These are phyloP conservation scores for Smutsia gigantea DNA, from an alignment of 2,797 vertebrate species.

Conservation along the genomic window DNA sequence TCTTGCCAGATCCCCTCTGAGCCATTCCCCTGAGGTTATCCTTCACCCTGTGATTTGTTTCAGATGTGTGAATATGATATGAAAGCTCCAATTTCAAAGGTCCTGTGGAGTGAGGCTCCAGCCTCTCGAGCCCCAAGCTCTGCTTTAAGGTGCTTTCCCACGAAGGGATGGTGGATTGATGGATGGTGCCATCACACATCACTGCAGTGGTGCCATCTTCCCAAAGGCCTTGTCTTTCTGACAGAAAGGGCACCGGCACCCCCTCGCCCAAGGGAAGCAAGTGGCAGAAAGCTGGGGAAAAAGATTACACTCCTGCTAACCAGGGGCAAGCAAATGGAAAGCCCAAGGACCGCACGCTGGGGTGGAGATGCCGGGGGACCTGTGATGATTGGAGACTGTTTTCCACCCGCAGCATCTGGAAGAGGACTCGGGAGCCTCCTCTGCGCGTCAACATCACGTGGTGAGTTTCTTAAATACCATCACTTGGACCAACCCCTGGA, in stretches of 20 bases:
- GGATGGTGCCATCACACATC: not conserved
- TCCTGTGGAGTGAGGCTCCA: not conserved
- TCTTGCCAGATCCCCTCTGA: slow-evolving; percentile 47
- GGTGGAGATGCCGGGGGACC: not conserved
- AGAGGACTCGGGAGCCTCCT: not conserved
- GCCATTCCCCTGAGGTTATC: not conserved
- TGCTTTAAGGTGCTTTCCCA: slow-evolving; percentile 44
- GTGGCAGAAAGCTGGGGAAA: not conserved
- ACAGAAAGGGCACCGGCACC: not conserved
- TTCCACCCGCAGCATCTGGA: not conserved
- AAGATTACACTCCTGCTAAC: not conserved
- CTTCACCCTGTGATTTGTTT: slow-evolving; percentile 61
- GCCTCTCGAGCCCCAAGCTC: slow-evolving; percentile 21
- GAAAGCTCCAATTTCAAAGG: slow-evolving; percentile 78
- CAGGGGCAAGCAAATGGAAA: not conserved
- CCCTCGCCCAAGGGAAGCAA: not conserved
- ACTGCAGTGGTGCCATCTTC: not conserved
- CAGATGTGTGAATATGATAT: slow-evolving; percentile 49
- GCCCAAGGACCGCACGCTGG: rapidly evolving
- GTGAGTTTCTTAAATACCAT: not conserved
- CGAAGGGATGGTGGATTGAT: not conserved
- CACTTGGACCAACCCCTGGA: too few relatives aligned
- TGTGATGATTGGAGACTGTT: not conserved
- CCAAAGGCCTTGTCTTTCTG: not conserved
- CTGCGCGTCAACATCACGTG: rapidly evolving